Evolutionary conservation across 2,113 vertebrate genomes (phyloP).

Genomic region (Mobula birostris): DNA sequence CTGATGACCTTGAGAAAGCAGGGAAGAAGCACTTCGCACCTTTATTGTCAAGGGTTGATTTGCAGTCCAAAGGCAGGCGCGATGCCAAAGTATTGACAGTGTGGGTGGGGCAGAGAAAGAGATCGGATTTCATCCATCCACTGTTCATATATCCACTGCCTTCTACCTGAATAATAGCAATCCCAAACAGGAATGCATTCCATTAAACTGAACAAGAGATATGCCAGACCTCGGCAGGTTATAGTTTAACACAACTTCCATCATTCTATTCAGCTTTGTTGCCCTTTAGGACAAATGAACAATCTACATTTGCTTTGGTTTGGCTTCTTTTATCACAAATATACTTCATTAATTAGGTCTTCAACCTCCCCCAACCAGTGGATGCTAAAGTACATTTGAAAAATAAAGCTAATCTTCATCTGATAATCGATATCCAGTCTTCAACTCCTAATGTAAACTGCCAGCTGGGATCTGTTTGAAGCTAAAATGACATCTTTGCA

Average conservation of each 20-base stretch:
- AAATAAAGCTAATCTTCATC: too few species aligned
- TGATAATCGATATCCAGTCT: too few species aligned
- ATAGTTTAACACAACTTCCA: not conserved
- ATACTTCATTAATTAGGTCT: not conserved
- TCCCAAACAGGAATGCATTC: not conserved
- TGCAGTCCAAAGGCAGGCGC: not conserved
- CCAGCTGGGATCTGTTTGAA: too few species aligned
- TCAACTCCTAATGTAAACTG: too few species aligned
- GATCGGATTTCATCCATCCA: not conserved
- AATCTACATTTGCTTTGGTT: not conserved
- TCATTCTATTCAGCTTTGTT: not conserved
- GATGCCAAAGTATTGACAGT: not conserved
- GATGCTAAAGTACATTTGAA: not conserved
- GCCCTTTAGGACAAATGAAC: not conserved
- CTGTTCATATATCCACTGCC: not conserved
- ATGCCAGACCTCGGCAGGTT: not conserved
- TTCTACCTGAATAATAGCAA: not conserved
- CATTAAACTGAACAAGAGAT: not conserved
- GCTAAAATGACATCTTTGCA: too few species aligned
- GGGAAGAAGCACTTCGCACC: not conserved
- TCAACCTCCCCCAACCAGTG: not conserved
- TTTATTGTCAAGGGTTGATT: not conserved
- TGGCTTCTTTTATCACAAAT: not conserved
- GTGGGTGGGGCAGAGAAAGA: not conserved
- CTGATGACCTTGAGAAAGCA: not conserved